Conservation (phyloP, 2,888 invertebrate species). For the Notodonta dromedarius region DNA sequence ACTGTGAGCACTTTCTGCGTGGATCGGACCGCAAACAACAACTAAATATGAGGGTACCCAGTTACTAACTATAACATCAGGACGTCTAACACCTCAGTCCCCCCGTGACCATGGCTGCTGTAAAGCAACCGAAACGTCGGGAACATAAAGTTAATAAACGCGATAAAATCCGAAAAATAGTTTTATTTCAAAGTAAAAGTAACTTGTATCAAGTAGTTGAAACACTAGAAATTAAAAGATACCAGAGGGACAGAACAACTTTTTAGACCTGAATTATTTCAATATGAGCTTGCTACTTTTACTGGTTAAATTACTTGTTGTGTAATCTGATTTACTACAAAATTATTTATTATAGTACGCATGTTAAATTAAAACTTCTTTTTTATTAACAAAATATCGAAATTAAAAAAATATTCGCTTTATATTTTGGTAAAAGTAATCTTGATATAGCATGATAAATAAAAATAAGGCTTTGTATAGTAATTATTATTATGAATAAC, state of each 20-base stretch:
- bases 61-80: too few relatives aligned
- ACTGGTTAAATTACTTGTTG: constrained; percentile 14
- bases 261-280: not conserved
- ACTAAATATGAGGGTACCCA: too few relatives aligned
- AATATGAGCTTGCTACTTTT: not conserved
- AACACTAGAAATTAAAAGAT: not conserved
- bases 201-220: not conserved
- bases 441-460: constrained; percentile 53
- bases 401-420: constrained; percentile 40
- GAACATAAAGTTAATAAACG: too few relatives aligned
- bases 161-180: too few relatives aligned
- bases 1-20: too few relatives aligned
- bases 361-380: constrained; percentile 28
- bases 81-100: too few relatives aligned
- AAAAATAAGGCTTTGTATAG: constrained; percentile 47
- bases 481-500: constrained; percentile 39
- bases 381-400: constrained; percentile 27
- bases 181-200: too few relatives aligned
- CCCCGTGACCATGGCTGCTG: too few relatives aligned
- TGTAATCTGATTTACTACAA: constrained; percentile 17
- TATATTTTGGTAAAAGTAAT: constrained; percentile 36
- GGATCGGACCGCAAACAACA: too few relatives aligned
- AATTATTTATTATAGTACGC: constrained; percentile 17
- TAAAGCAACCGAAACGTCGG: too few relatives aligned
- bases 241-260: not conserved